Evolutionary conservation across 2,888 invertebrate genomes (phyloP).

Genomic region (Tanypteryx hageni): DNA sequence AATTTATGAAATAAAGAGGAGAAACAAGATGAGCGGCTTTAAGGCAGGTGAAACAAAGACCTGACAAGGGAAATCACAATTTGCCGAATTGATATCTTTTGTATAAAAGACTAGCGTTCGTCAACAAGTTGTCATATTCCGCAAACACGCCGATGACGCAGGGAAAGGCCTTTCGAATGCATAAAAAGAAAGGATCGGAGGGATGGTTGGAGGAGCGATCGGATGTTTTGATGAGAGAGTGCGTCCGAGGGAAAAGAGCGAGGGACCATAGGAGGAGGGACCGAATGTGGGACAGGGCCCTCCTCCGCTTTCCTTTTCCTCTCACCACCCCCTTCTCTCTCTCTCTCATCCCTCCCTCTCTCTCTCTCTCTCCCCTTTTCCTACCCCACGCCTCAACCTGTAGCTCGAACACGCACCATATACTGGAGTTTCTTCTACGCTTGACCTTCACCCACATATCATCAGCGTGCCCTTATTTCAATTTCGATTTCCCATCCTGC

Average conservation of each 20-base stretch:
- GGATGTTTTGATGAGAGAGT: not conserved
- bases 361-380: constrained; percentile 63
- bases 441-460: constrained; percentile 20
- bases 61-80: too few species aligned
- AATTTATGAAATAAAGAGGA: too few species aligned
- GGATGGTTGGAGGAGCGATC: not conserved
- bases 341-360: constrained; percentile 61
- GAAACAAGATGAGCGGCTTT: too few species aligned
- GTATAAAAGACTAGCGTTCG: too few species aligned
- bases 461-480: not conserved
- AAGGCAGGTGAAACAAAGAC: too few species aligned
- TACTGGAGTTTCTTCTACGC: not conserved
- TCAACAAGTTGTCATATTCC: too few species aligned
- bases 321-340: constrained; percentile 65
- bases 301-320: constrained; percentile 65
- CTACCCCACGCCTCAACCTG: constrained; percentile 65
- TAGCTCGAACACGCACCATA: constrained; percentile 54
- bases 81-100: too few species aligned
- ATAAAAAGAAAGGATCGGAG: not conserved
- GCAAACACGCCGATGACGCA: too few species aligned
- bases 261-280: not conserved
- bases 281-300: constrained; percentile 27
- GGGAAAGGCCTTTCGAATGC: not conserved
- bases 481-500: not conserved
- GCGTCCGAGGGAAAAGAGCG: not conserved